Conservation (phyloP, 2,888 invertebrate genomes). For the Diplolepis rosae region DNA sequence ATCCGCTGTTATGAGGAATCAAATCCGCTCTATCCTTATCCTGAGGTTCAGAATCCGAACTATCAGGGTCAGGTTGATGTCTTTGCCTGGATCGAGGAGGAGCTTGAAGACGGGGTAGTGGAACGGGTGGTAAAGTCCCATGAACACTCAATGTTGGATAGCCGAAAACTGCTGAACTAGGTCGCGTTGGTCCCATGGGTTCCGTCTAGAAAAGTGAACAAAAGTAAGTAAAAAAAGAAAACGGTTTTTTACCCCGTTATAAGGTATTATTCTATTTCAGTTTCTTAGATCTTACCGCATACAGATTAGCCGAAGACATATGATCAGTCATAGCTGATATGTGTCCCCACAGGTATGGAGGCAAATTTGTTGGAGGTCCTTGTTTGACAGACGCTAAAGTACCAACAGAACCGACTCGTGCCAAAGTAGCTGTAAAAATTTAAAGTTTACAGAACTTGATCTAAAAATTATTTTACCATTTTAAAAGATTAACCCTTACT, state of each 20-base stretch:
- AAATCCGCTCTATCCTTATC: conserved; percentile 86
- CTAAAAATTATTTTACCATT: background rate
- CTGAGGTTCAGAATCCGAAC: conserved; percentile 71
- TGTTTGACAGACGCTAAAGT: conserved; percentile 70
- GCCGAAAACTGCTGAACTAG: conserved; percentile 89
- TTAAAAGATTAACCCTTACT: conserved; percentile 47
- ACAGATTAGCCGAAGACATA: conserved; percentile 89
- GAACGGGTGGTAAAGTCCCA: conserved; percentile 81
- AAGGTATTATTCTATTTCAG: background rate
- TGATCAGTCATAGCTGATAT: conserved; percentile 82
- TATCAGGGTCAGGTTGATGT: conserved; percentile 65
- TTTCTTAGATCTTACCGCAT: conserved; percentile 77
- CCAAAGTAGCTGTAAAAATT: conserved; percentile 56
- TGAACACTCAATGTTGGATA: conserved; percentile 80
- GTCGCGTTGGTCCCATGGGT: conserved; percentile 83
- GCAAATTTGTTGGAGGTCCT: conserved; percentile 72
- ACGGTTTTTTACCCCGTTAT: background rate
- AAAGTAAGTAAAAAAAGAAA: background rate
- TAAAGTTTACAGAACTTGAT: background rate
- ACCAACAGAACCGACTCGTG: conserved; percentile 70
- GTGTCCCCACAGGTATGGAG: conserved; percentile 90
- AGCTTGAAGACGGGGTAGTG: conserved; percentile 79
- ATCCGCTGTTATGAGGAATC: conserved; percentile 78
- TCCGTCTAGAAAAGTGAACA: conserved; percentile 78
- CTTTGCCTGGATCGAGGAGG: conserved; percentile 63